Evolutionary conservation across 2,888 invertebrate genomes (phyloP), one percentile per base, ranked within the genome.

Genomic region (Diadegma fenestrale): DNA sequence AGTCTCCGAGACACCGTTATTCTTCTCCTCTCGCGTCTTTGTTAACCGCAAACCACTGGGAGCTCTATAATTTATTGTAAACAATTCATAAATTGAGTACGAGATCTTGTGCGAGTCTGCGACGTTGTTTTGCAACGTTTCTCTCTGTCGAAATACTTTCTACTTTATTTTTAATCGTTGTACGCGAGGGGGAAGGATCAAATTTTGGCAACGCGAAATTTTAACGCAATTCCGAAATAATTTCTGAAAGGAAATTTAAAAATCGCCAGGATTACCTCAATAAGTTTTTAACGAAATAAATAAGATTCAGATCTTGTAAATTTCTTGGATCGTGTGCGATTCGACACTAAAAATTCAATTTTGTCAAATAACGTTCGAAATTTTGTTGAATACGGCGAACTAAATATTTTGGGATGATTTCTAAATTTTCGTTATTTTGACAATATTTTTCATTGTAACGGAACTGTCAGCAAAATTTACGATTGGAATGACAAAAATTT

Each of bases 261-360:
- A n/a, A n/a, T n/a, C n/a, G n/a, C n/a, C n/a, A n/a, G n/a, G n/a
- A n/a, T n/a, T n/a, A n/a, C n/a, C n/a, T n/a, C n/a, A n/a, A n/a
- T n/a, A n/a, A n/a, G n/a, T n/a, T n/a, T n/a, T n/a, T n/a, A n/a
- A 48, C n/a, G 45, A 48, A 48, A 48, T 17, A 17, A 48, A 17
- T 17, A 4, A n/a, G 45, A n/a, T 17, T n/a, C n/a, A n/a, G n/a
- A n/a, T n/a, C n/a, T n/a, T n/a, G n/a, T 33, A 2, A 33, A 33
- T 6, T 68, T 76, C 19, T 79, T 71, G 37, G 37, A 0, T 66
- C 84, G 64, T 71, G 76, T 76, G 26, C 48, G 71, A 80, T 14
- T 58, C 71, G 63, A n/a, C n/a, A n/a, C n/a, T n/a, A n/a, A n/a
- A n/a, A n/a, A n/a, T n/a, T n/a, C n/a, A n/a, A n/a, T n/a, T n/a